A percentile compares a stretch with the other conserved stretches of the same genome.
Conservation (phyloP, 92 coral and sea anemone species). For the Parazoanthus darwini region DNA sequence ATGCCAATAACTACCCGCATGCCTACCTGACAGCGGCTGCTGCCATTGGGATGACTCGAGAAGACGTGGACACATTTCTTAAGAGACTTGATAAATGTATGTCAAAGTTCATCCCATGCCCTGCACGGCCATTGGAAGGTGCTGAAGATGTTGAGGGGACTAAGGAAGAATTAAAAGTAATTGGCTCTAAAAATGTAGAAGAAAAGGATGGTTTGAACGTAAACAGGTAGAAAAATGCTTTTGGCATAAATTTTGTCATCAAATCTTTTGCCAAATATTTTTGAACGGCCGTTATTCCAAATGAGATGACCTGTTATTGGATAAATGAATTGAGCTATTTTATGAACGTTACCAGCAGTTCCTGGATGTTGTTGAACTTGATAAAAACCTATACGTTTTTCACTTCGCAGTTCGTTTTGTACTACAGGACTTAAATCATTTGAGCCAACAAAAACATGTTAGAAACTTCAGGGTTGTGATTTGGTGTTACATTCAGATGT, state of each 20-base stretch:
- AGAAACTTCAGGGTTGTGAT: too few species aligned
- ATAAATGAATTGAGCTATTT: neutral
- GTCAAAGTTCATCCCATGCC: slow-evolving; percentile 55
- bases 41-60: slow-evolving; percentile 92
- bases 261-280: neutral
- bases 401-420: too few species aligned
- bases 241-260: neutral
- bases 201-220: slow-evolving; percentile 19
- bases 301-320: neutral
- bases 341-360: neutral
- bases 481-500: too few species aligned
- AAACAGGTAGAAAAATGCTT: neutral
- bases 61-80: slow-evolving; percentile 90
- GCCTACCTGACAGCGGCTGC: slow-evolving; percentile 98
- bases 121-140: slow-evolving; percentile 5
- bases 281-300: neutral
- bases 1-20: slow-evolving; percentile 79
- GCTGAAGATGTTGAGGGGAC: slow-evolving; percentile 7
- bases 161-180: neutral
- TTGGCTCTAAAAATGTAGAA: neutral
- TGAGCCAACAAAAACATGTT: too few species aligned
- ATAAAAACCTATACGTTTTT: too few species aligned
- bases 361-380: too few species aligned
- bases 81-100: slow-evolving; percentile 91
- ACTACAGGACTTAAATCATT: too few species aligned